Base-by-base conservation (phyloP, 2,888 invertebrate genomes). In the Nomada ruficornis region DNA sequence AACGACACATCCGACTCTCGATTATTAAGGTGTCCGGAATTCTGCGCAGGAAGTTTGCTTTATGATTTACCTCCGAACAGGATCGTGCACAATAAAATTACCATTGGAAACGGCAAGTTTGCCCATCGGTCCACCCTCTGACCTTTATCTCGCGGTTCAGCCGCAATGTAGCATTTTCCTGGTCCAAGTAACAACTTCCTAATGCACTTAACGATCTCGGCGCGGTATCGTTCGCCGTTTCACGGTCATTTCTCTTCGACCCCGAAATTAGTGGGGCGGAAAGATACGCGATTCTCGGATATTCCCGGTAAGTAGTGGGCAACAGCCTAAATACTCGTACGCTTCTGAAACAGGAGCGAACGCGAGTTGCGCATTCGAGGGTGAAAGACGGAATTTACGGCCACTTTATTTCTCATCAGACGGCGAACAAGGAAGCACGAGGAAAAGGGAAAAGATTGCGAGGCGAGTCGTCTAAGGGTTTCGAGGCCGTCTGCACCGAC, bases 391-490 rank as follows among this genome's bases (percentile, higher is more conserved):
- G 89, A 86, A 91, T 91, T 92, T 91, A 91, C 91, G 91, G 87
- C 88, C 91, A 89, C 91, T 92, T 92, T 90, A 91, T 91, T 91
- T 91, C 91, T 91, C 92, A 90, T 91, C 91, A 89, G 89, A 87
- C 86, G 85, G 82, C 72, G 77, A 79, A 75, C 84, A 88, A 87
- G 85, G 83, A 87, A 77, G 71, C 47, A 44, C 36, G 20, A 7
- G 13, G 10, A 57, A 44, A 10, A 15, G 44, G 52, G 4, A 52
- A 20, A 23, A 26, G 36, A 54, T 52, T 47, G 23, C 29, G 10
- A 29, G 42, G 20, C 18, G 52, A 44, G 59, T 26, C 36, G 23
- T 42, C 47, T 42, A 18, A n/a, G 44, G 26, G 23, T 4, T 10
- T 15, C 11, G 67, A 65, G 67, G 65, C 57, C 62, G 75, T 47